These are phyloP conservation scores for Bombycilla garrulus DNA, from an alignment of 2,113 vertebrate genomes.

Conservation along the genomic window DNA sequence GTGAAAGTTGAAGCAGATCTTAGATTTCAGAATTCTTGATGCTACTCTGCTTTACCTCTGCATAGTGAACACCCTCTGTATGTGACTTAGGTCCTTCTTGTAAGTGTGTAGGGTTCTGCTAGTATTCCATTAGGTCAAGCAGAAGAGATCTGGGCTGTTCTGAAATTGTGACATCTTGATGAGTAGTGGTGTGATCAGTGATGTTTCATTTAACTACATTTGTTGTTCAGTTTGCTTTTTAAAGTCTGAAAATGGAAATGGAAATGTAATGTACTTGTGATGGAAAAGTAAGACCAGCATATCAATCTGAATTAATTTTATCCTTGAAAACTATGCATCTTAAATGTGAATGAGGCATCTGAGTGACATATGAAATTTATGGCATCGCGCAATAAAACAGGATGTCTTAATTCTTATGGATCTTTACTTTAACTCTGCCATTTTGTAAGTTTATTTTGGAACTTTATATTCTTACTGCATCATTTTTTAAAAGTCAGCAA, in stretches of 20 bases:
- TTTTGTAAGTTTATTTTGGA: not conserved
- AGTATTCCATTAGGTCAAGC: not conserved
- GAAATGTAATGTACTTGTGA: too few relatives aligned
- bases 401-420: not conserved
- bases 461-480: not conserved
- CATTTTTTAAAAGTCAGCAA: not conserved
- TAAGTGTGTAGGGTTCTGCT: not conserved
- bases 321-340: not conserved
- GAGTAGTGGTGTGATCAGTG: not conserved
- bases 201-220: not conserved
- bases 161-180: not conserved
- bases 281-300: not conserved
- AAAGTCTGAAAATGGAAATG: not conserved
- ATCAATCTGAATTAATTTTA: not conserved
- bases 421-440: not conserved
- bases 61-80: not conserved
- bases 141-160: not conserved
- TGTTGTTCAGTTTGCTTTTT: not conserved
- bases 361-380: not conserved
- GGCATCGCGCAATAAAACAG: not conserved
- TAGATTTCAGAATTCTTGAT: not conserved
- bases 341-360: not conserved
- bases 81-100: not conserved
- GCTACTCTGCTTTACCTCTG: not conserved
- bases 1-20: not conserved